phyloP scores from a whole-genome alignment of 2,797 vertebrate genomes.

The Falco cherrug region DNA sequence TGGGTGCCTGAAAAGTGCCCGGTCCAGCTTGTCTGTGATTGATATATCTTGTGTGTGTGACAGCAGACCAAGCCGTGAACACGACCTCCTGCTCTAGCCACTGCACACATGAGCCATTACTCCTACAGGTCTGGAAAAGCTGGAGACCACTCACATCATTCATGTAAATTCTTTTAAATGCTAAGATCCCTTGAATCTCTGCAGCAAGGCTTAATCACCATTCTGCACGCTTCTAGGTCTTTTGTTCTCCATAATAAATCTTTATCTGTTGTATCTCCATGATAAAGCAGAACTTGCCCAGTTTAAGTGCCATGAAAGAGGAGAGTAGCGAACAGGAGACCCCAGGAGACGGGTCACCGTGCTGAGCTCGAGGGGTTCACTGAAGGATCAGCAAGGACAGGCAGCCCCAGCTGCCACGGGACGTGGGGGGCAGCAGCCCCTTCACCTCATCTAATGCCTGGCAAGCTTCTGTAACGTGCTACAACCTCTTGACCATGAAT shows the following conservation, averaged over 20 bases:
- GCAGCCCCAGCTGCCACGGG: fast-evolving
- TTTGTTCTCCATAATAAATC: not conserved
- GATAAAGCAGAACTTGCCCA: not conserved
- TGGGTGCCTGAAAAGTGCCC: not conserved
- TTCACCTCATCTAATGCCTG: not conserved
- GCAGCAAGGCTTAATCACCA: not conserved
- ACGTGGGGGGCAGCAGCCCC: not conserved
- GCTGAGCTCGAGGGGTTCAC: not conserved
- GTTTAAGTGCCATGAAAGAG: not conserved
- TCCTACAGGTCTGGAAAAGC: not conserved
- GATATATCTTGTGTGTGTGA: not conserved
- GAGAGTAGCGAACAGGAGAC: not conserved
- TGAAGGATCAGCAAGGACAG: not conserved
- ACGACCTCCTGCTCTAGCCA: not conserved
- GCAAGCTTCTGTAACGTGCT: not conserved
- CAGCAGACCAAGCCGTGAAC: not conserved
- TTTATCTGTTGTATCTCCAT: no score
- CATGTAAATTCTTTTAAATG: not conserved
- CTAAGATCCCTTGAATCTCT: not conserved
- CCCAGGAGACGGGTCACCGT: no score
- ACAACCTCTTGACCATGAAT: not conserved
- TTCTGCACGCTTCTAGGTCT: not conserved
- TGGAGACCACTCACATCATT: fast-evolving
- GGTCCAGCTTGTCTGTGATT: not conserved
- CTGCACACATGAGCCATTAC: not conserved